phyloP scores from a whole-genome alignment of 2,113 vertebrate genomes.

The Limanda limanda region DNA sequence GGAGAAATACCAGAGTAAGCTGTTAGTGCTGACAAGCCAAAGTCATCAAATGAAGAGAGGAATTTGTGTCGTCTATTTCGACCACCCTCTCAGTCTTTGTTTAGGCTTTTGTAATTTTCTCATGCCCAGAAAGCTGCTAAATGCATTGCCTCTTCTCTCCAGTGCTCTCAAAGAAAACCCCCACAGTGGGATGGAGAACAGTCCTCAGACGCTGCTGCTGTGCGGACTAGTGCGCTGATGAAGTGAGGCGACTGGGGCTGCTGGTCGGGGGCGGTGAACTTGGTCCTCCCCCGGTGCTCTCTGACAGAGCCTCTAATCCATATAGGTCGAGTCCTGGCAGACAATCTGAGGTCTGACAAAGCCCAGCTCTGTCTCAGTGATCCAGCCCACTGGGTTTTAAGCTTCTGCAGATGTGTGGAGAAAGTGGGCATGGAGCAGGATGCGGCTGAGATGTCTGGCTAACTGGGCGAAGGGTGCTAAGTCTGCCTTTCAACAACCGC shows the following conservation, averaged over 20 bases:
- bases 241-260: constrained; percentile 43
- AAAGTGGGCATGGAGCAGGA: constrained; percentile 61
- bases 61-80: constrained; percentile 48
- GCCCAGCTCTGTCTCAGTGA: constrained; percentile 75
- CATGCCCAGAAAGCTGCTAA: constrained; percentile 35
- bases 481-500: constrained; percentile 60
- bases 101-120: constrained; percentile 54
- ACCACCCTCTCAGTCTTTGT: constrained; percentile 53
- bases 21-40: constrained; percentile 17
- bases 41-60: constrained; percentile 53
- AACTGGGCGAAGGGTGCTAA: constrained; percentile 57
- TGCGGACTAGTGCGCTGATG: constrained; percentile 48
- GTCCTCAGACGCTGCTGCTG: constrained; percentile 31
- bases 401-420: constrained; percentile 77
- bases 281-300: constrained; percentile 52
- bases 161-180: constrained; percentile 58
- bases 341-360: constrained; percentile 75
- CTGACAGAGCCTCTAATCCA: constrained; percentile 69
- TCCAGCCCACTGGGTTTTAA: constrained; percentile 71
- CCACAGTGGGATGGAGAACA: constrained; percentile 31
- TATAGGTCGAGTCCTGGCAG: constrained; percentile 70
- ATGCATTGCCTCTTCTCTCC: constrained; percentile 46
- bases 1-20: constrained; percentile 26
- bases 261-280: constrained; percentile 57
- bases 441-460: constrained; percentile 50